Percentiles rank a stretch among this genome's conserved stretches.
Conservation (phyloP, 2,888 invertebrate genomes). For the Polyploca ridens region DNA sequence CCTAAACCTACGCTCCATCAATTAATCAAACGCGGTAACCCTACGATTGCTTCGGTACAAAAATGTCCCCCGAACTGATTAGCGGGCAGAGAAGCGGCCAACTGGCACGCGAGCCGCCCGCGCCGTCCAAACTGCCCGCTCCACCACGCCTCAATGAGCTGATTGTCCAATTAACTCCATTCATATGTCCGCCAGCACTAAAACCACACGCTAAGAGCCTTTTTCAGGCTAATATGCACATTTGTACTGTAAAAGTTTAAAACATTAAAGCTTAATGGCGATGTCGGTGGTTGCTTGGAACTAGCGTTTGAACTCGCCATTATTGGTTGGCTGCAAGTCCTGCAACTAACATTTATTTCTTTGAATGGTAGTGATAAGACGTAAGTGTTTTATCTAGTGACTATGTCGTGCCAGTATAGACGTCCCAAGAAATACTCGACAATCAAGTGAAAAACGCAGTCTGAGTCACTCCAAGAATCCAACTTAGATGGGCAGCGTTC, state of each 20-base stretch:
- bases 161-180: slow-evolving; percentile 79
- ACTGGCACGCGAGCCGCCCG: slow-evolving; percentile 66
- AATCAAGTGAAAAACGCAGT: neutral
- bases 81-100: slow-evolving; percentile 64
- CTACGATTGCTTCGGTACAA: slow-evolving; percentile 37
- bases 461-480: too few relatives aligned
- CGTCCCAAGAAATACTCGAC: neutral
- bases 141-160: slow-evolving; percentile 73
- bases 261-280: slow-evolving; percentile 48
- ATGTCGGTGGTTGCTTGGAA: slow-evolving; percentile 27
- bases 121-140: slow-evolving; percentile 70
- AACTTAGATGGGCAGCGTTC: too few relatives aligned
- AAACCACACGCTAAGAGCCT: slow-evolving; percentile 59
- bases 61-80: slow-evolving; percentile 63
- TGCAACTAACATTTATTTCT: slow-evolving; percentile 7
- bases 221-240: slow-evolving; percentile 61
- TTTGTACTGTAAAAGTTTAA: slow-evolving; percentile 52
- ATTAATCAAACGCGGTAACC: slow-evolving; percentile 29
- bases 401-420: neutral
- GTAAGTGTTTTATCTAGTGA: neutral
- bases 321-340: slow-evolving; percentile 7
- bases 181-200: slow-evolving; percentile 68
- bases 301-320: neutral
- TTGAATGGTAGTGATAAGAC: neutral
- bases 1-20: neutral